These are phyloP conservation scores for Agrotis clavis DNA, from an alignment of 2,888 invertebrate species.

Conservation along the genomic window DNA sequence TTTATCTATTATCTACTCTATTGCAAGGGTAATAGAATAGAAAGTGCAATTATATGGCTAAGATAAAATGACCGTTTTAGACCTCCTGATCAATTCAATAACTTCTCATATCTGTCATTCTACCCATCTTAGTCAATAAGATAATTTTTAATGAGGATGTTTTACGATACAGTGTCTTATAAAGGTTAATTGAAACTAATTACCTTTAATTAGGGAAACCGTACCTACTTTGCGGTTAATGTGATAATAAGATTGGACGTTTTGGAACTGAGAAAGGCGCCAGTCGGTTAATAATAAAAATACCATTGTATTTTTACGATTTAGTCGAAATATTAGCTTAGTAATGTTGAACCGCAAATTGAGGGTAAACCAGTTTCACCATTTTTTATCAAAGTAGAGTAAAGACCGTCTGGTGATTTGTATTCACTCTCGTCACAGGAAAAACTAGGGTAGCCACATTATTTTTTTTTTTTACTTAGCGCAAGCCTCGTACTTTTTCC, in stretches of 20 bases:
- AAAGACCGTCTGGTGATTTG: no score
- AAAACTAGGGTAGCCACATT: no score
- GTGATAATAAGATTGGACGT: slow-evolving; percentile 11
- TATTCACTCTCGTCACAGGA: no score
- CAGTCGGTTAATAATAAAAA: not conserved
- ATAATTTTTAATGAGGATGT: slow-evolving; percentile 30
- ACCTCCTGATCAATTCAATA: not conserved
- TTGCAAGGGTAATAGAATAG: no score
- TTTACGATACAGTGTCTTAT: slow-evolving; percentile 11
- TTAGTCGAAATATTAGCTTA: not conserved
- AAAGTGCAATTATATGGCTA: no score
- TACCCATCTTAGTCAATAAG: slow-evolving; percentile 28
- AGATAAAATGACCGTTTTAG: no score
- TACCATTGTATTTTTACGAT: not conserved
- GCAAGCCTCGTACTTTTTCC: no score
- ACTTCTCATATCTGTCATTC: slow-evolving; percentile 17
- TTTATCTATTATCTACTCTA: no score
- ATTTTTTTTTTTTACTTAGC: no score
- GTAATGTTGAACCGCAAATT: not conserved
- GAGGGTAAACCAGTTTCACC: not conserved
- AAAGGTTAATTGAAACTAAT: slow-evolving; percentile 42
- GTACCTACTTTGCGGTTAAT: not conserved
- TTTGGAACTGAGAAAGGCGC: slow-evolving; percentile 6
- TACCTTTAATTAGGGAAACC: slow-evolving; percentile 25
- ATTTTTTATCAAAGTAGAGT: no score